Conservation (phyloP, 2,113 vertebrate genomes). For the Lathamus discolor region DNA sequence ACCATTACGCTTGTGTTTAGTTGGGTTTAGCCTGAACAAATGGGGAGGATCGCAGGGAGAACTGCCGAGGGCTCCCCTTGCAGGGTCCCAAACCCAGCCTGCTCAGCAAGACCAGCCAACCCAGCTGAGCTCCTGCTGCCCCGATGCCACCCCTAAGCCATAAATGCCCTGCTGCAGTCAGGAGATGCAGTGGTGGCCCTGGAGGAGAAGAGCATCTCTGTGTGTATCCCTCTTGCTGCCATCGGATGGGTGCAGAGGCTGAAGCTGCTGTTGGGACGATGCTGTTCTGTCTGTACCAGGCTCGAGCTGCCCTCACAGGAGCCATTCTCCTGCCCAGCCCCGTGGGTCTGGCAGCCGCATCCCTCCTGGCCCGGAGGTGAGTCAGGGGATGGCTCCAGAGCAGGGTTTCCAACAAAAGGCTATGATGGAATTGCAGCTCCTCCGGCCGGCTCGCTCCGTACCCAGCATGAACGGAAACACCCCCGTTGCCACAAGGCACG, state of each 20-base stretch:
- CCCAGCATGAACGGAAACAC: not conserved
- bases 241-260: fast-evolving
- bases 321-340: not conserved
- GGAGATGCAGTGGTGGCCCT: not conserved
- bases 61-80: not conserved
- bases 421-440: not conserved
- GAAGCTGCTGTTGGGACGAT: not conserved
- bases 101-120: not conserved
- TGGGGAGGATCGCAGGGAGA: not conserved
- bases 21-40: not conserved
- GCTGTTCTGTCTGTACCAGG: fast-evolving
- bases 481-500: not conserved
- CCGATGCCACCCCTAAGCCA: not conserved
- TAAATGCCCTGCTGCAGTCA: not conserved
- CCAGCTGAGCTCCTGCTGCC: not conserved
- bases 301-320: not conserved
- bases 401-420: not conserved
- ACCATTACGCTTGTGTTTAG: not conserved
- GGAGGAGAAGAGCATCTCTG: not conserved
- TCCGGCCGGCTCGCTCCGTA: fast-evolving
- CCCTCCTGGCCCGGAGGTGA: not conserved
- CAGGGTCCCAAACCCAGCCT: not conserved
- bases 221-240: not conserved
- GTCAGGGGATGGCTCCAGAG: not conserved
- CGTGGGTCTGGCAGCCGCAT: not conserved